phyloP scores from a whole-genome alignment of 2,113 vertebrate species.

The Ptilorrhoa leucosticta region DNA sequence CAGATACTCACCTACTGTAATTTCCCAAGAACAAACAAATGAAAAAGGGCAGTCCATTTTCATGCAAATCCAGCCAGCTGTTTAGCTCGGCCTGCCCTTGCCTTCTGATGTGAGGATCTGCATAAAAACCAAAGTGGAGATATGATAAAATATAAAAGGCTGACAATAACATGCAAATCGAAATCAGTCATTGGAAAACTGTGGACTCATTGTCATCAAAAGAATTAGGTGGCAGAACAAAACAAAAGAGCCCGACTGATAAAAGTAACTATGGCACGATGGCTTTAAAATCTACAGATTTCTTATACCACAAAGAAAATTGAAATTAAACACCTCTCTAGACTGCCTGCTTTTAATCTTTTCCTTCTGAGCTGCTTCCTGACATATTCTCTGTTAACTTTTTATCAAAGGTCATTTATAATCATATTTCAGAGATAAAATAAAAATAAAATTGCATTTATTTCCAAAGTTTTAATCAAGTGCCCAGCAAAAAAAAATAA shows the following conservation, averaged over 20 bases:
- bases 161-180: conserved; percentile 76
- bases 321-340: conserved; percentile 64
- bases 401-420: conserved; percentile 65
- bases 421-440: conserved; percentile 56
- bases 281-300: conserved; percentile 62
- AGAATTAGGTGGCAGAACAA: conserved; percentile 81
- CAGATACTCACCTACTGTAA: conserved; percentile 76
- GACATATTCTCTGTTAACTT: conserved; percentile 53
- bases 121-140: conserved; percentile 74
- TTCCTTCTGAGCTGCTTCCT: conserved; percentile 46
- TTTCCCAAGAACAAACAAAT: conserved; percentile 78
- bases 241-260: conserved; percentile 70
- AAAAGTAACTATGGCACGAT: conserved; percentile 64
- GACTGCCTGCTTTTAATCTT: conserved; percentile 65
- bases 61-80: conserved; percentile 82
- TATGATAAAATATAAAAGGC: conserved; percentile 70
- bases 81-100: conserved; percentile 71
- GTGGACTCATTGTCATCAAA: conserved; percentile 71
- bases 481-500: not conserved
- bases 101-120: conserved; percentile 75
- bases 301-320: conserved; percentile 34
- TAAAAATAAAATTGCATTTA: conserved; percentile 35
- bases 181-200: conserved; percentile 72
- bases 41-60: conserved; percentile 76
- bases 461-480: conserved; percentile 42